These are phyloP conservation scores for Chiroxiphia lanceolata DNA, from an alignment of 2,797 vertebrate genomes.

Conservation along the genomic window DNA sequence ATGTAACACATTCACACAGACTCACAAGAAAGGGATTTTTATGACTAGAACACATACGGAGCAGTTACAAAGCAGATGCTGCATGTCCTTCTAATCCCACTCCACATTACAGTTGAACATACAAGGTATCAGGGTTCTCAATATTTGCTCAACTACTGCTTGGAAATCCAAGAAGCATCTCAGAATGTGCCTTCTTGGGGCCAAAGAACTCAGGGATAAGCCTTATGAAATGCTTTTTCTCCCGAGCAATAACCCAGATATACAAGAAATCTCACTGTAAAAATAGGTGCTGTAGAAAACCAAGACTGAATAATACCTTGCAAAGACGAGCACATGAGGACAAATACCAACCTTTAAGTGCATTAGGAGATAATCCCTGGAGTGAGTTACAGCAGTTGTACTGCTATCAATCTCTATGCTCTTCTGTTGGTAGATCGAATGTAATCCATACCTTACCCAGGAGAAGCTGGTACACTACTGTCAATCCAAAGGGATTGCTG, in stretches of 20 bases:
- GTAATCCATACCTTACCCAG: constrained; percentile 60
- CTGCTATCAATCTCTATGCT: not conserved
- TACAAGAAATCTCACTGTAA: not conserved
- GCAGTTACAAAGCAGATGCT: not conserved
- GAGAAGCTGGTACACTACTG: constrained; percentile 77
- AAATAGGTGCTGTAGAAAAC: not conserved
- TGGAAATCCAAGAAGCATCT: not conserved
- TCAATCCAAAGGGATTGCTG: not conserved
- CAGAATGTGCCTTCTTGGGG: not conserved
- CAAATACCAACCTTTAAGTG: not conserved
- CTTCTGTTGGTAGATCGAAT: not conserved
- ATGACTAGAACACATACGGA: not conserved
- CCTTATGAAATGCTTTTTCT: not conserved
- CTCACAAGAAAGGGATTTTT: not conserved
- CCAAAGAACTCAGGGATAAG: not conserved
- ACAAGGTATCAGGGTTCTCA: not conserved
- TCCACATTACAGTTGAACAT: not conserved
- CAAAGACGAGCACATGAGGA: not conserved
- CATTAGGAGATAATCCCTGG: not conserved
- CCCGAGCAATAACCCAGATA: not conserved
- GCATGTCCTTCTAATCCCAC: not conserved
- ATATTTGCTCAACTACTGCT: not conserved
- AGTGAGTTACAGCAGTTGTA: not conserved
- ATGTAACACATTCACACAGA: not conserved
- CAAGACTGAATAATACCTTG: not conserved